Percentiles rank a stretch among this genome's conserved stretches.
phyloP scores from a whole-genome alignment of 2,797 vertebrate genomes.

The Coregonus suidteri region DNA sequence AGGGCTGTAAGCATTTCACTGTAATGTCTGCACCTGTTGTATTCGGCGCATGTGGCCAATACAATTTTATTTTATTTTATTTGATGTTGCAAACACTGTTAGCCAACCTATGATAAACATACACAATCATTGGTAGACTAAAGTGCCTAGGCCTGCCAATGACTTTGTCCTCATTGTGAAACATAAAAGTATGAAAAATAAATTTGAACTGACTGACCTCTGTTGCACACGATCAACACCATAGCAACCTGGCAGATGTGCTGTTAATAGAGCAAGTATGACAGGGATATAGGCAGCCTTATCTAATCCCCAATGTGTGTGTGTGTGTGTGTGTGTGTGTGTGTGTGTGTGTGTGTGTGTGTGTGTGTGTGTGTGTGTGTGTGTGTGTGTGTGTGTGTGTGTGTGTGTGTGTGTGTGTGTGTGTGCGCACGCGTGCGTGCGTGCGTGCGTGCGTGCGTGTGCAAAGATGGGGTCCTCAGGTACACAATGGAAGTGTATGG shows the following conservation, averaged over 20 bases:
- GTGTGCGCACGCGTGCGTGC: neutral
- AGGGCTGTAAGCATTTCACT: no score
- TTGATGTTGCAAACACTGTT: neutral
- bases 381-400: neutral
- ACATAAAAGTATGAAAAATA: neutral
- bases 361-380: constrained; percentile 1
- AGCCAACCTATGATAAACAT: neutral
- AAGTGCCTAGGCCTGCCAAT: neutral
- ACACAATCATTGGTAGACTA: neutral
- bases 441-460: neutral
- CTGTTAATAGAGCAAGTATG: constrained; percentile 34
- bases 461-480: neutral
- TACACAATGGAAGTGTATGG: neutral
- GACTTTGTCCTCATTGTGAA: neutral
- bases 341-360: constrained; percentile 8
- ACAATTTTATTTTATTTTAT: no score
- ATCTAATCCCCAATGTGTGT: neutral
- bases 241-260: constrained; percentile 39
- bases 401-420: constrained; percentile 10
- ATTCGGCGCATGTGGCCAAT: no score
- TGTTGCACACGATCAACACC: constrained; percentile 11
- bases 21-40: no score
- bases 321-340: constrained; percentile 1
- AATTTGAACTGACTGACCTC: no score
- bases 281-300: neutral